These are phyloP conservation scores for Archivesica marissinica DNA, from an alignment of 1,140 invertebrate species.

Conservation along the genomic window DNA sequence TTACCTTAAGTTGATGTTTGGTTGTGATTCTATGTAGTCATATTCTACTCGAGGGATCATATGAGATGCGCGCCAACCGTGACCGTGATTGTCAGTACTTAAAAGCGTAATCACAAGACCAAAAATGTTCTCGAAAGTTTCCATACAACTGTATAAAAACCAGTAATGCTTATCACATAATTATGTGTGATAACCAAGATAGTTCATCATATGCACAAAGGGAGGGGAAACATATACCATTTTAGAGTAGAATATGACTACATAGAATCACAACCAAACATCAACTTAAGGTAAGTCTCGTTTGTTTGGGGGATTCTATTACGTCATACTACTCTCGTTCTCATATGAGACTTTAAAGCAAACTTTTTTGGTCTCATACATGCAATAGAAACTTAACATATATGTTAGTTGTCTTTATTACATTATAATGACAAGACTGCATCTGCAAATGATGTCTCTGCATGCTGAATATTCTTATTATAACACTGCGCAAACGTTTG, in stretches of 20 bases:
- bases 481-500: conserved; percentile 32
- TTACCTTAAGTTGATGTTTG: background rate
- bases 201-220: too few relatives aligned
- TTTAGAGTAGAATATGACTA: background rate
- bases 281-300: conserved; percentile 1
- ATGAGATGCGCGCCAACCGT: conserved; percentile 18
- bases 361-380: background rate
- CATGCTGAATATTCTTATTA: background rate
- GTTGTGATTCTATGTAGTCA: background rate
- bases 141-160: background rate
- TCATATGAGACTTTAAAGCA: conserved; percentile 25
- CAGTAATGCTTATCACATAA: background rate
- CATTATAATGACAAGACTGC: background rate
- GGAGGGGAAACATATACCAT: background rate
- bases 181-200: too few relatives aligned
- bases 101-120: background rate
- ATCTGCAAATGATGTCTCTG: background rate
- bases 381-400: background rate
- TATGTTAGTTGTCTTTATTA: background rate
- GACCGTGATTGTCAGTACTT: conserved; percentile 7
- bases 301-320: conserved; percentile 2
- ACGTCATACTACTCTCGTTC: conserved; percentile 8
- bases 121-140: background rate
- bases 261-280: background rate
- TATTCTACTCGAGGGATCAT: conserved; percentile 15